Evolutionary conservation across 2,888 invertebrate species (phyloP), one percentile per base, ranked within the genome.

Genomic region (Sphaerophoria taeniata): DNA sequence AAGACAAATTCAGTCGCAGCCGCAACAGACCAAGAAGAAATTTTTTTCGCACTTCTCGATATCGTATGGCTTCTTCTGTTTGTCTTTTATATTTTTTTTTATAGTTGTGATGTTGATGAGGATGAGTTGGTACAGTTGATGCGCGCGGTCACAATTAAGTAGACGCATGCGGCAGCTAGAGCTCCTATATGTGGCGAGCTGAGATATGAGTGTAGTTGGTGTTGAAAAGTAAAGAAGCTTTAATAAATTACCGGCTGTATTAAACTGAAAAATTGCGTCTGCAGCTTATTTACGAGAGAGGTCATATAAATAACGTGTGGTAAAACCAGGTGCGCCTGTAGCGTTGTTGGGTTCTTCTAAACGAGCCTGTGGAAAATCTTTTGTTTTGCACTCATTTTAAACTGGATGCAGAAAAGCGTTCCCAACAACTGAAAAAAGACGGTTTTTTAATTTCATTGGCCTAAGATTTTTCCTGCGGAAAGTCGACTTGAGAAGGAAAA

Each of bases 151-250:
- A 60, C 81, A 85, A 81, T 77, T 85, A 85, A 85, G 73, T 81
- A 70, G 81, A 81, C 76, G 67, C 67, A 77, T 73, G 76, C 85
- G n/a, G n/a, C n/a, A n/a, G n/a, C n/a, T n/a, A n/a, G n/a, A n/a
- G 72, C 80, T 61, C 71, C 80, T 84, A 79, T n/a, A n/a, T n/a
- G n/a, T 36, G 36, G 84, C 51, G 69, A 77, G 69, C 85, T 85
- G 76, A 76, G 76, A 80, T 85, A 80, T 85, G 76, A 76, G 81
- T 70, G 63, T 56, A 73, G 33, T 76, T 85, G 81, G 85, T 85
- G 85, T 85, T 85, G 85, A 85, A 85, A 85, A 81, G 85, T 85
- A 85, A 85, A 85, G 85, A 85, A 85, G 85, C 85, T 81, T 85
- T 81, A 85, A 85, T 81, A 85, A 85, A 85, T 85, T 85, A 85